Evolutionary conservation across 2,113 vertebrate species (phyloP).

Genomic region (Carettochelys insculpta): DNA sequence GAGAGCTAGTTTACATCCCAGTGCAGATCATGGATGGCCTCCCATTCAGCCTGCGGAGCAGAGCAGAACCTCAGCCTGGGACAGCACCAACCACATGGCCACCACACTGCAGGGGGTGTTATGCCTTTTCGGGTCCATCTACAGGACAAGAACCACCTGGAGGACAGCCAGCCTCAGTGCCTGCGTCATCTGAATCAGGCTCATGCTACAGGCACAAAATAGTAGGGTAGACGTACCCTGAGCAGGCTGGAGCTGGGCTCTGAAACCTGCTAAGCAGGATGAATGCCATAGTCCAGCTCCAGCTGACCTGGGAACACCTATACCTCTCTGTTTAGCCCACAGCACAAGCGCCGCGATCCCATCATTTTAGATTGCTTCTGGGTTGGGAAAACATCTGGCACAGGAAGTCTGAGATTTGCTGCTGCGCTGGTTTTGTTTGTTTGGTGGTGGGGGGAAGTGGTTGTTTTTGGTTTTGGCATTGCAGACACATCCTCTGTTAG

Average conservation of each 20-base stretch:
- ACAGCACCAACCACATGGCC: not conserved
- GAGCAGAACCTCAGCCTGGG: not conserved
- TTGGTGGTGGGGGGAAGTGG: too few species aligned
- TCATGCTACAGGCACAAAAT: not conserved
- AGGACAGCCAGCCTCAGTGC: not conserved
- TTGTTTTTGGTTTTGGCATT: not conserved
- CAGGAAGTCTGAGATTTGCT: too few species aligned
- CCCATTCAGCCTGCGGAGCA: not conserved
- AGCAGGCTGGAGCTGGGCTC: not conserved
- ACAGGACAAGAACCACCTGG: not conserved
- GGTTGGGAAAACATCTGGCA: too few species aligned
- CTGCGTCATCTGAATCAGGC: not conserved
- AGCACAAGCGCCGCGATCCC: not conserved
- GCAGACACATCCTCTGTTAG: too few species aligned
- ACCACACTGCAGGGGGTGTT: not conserved
- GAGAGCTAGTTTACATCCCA: not conserved
- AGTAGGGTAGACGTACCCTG: not conserved
- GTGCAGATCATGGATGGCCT: not conserved
- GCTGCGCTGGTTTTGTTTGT: too few species aligned
- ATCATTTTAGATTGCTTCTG: too few species aligned
- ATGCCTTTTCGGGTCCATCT: not conserved
- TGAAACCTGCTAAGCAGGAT: not conserved
- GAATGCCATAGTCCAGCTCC: not conserved
- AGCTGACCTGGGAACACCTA: not conserved
- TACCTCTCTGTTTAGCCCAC: not conserved